Base-by-base conservation (phyloP, 2,888 invertebrate species). In the Platycheirus rosarum region DNA sequence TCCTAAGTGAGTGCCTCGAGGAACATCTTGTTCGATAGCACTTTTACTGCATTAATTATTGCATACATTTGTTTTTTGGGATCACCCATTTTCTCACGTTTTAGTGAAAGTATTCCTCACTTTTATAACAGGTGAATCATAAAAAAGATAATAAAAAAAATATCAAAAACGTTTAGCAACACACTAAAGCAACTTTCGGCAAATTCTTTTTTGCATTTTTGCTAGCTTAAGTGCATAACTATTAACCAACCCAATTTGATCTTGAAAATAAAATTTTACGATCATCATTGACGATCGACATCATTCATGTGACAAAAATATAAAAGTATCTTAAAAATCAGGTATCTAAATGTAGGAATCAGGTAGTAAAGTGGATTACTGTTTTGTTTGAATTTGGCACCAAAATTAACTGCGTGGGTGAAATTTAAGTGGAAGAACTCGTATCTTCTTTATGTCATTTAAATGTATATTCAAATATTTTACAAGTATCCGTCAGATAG, bases 351-450 rank as follows among this genome's bases (percentile, higher is more conserved):
- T 55, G 63, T 63, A 63, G 44, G 29, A 63, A 53, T 40, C 69
- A 70, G 63, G 69, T 69, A 63, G n/a, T 32, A 7, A 26, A 57
- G 37, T 55, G 13, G 75, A 20, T 48, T 40, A 23, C 23, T 44
- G 29, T 46, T n/a, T 13, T 42, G n/a, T n/a, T n/a, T n/a, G n/a
- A n/a, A n/a, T 44, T 62, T 35, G 18, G 57, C 65, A 57, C 55
- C 14, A 48, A 51, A 35, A 16, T 13, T 32, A 32, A 20, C 23
- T 49, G 60, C 65, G 80, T 76, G 75, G 75, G 79, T 46, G 79
- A 75, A 70, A 75, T 57, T 46, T 13, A 65, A 70, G 75, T 75
- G 20, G 46, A 70, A 60, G 46, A 75, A 57, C 75, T 79, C 42
- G 69, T 65, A 57, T 68, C 49, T 49, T 79, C 42, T 60, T 51